phyloP scores from a whole-genome alignment of 2,888 invertebrate species.

The Melanophora roralis region DNA sequence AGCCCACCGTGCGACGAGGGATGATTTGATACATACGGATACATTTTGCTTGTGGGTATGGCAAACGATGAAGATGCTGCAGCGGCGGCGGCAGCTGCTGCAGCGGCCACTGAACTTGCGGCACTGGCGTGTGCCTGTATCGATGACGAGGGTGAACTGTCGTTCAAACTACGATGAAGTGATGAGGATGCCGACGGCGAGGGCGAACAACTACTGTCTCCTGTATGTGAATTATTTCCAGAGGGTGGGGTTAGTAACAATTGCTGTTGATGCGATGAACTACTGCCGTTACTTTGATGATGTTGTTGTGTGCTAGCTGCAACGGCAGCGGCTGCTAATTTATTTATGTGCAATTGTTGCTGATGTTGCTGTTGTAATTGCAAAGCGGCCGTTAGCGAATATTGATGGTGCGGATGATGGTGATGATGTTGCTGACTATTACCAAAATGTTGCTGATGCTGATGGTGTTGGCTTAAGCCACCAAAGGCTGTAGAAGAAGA shows the following conservation, averaged over 20 bases:
- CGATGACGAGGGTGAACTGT: constrained; percentile 77
- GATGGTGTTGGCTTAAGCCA: constrained; percentile 65
- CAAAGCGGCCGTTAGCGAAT: constrained; percentile 76
- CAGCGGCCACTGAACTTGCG: constrained; percentile 80
- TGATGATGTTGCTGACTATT: constrained; percentile 61
- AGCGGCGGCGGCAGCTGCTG: constrained; percentile 70
- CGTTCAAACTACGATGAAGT: constrained; percentile 70
- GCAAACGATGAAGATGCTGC: constrained; percentile 76
- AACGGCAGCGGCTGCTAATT: constrained; percentile 73
- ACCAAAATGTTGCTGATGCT: constrained; percentile 65
- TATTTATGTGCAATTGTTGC: constrained; percentile 74
- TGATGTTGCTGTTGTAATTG: constrained; percentile 70
- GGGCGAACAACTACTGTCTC: constrained; percentile 73
- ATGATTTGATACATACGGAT: constrained; percentile 91
- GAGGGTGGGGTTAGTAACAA: constrained; percentile 73
- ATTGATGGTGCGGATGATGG: constrained; percentile 75
- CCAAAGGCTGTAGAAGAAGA: constrained; percentile 70
- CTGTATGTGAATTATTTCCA: constrained; percentile 72
- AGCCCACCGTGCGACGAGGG: constrained; percentile 85
- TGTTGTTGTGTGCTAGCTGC: constrained; percentile 69
- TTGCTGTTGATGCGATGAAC: constrained; percentile 68
- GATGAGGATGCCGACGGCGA: constrained; percentile 72
- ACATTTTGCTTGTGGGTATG: constrained; percentile 89
- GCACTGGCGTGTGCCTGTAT: constrained; percentile 70
- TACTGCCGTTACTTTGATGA: constrained; percentile 58